Conservation (phyloP, 2,797 vertebrate species). For the Dicrostonyx torquatus region DNA sequence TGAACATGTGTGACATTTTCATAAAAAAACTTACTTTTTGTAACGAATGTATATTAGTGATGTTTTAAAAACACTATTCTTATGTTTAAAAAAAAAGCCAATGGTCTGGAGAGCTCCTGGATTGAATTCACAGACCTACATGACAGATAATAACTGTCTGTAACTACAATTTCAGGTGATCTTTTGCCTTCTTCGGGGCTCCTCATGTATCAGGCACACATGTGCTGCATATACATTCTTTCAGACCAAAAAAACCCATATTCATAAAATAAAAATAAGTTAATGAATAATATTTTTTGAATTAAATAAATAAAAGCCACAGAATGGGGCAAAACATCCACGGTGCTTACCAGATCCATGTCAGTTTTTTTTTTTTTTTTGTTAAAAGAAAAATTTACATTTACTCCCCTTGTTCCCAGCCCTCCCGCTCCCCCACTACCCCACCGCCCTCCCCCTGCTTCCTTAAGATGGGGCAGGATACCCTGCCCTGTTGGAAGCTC, state of each 20-base stretch:
- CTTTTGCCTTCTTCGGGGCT: background rate
- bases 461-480: too few relatives aligned
- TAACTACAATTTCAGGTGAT: too few relatives aligned
- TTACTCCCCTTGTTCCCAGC: too few relatives aligned
- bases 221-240: background rate
- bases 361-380: too few relatives aligned
- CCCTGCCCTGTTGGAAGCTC: too few relatives aligned
- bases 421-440: too few relatives aligned
- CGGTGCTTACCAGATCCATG: background rate
- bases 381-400: too few relatives aligned
- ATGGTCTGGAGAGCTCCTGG: background rate
- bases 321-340: background rate
- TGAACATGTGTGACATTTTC: background rate
- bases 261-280: background rate
- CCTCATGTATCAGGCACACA: background rate
- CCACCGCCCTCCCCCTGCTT: too few relatives aligned
- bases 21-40: background rate
- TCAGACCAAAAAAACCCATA: background rate
- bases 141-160: background rate
- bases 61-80: background rate
- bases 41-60: background rate
- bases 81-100: background rate
- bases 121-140: background rate
- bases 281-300: background rate
- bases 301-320: background rate